Conservation (phyloP, 2,113 vertebrate species). For the Megaptera novaeangliae region DNA sequence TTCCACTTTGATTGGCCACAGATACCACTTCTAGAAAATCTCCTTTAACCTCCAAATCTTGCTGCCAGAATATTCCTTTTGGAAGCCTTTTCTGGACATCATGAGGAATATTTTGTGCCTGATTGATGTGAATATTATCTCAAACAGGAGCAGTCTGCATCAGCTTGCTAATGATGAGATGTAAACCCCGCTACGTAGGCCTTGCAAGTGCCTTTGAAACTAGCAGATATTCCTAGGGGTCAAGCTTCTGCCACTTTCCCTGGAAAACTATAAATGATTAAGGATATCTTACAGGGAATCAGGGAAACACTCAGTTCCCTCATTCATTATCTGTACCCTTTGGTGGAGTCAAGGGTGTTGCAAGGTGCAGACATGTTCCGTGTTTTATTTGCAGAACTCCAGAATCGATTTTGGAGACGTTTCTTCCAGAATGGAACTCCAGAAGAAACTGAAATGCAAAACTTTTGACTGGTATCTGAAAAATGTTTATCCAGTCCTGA, state of each 20-base stretch:
- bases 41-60: not conserved
- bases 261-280: not conserved
- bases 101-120: not conserved
- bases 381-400: constrained; percentile 56
- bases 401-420: constrained; percentile 71
- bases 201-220: not conserved
- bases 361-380: not conserved
- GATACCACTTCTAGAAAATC: not conserved
- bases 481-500: constrained; percentile 67
- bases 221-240: not conserved
- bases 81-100: not conserved
- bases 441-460: constrained; percentile 71
- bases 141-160: not conserved
- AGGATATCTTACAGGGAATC: not conserved
- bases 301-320: not conserved
- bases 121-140: not conserved
- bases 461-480: constrained; percentile 77
- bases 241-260: not conserved
- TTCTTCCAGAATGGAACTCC: constrained; percentile 68
- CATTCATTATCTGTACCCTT: not conserved
- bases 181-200: not conserved
- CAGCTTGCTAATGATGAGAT: not conserved
- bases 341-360: not conserved
- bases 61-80: not conserved
- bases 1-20: not conserved